Evolutionary conservation across 1,140 invertebrate genomes (phyloP).

Genomic region (Berghia stephanieae): DNA sequence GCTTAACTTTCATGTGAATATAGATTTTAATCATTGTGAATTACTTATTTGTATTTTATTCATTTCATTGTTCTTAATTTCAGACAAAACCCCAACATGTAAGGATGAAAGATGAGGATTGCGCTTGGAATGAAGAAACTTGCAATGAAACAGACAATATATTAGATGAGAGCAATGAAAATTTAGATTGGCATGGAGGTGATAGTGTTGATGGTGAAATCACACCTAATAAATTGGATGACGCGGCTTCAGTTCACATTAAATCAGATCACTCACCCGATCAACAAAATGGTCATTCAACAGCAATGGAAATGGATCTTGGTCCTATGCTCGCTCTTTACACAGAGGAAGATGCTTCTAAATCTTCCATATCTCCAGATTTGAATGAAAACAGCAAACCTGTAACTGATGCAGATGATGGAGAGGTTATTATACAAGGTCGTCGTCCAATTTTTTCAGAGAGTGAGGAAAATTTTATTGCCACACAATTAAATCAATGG

Average conservation of each 20-base stretch:
- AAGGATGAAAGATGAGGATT: conserved; percentile 24
- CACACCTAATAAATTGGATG: neutral
- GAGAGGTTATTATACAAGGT: conserved; percentile 32
- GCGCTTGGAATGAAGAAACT: neutral
- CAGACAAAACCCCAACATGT: conserved; percentile 34
- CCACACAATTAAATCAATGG: conserved; percentile 29
- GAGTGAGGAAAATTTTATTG: conserved; percentile 25
- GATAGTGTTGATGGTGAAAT: conserved; percentile 28
- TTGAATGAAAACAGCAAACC: too few species aligned
- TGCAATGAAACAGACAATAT: too few species aligned
- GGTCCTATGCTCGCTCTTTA: conserved; percentile 27
- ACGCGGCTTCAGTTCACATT: neutral
- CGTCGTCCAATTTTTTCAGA: conserved; percentile 30
- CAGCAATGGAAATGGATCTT: conserved; percentile 23
- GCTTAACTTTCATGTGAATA: too few species aligned
- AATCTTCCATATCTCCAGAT: too few species aligned
- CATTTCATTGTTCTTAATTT: too few species aligned
- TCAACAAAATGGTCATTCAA: conserved; percentile 10
- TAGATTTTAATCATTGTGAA: too few species aligned
- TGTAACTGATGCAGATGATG: conserved; percentile 11
- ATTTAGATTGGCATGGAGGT: conserved; percentile 23
- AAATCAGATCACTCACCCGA: neutral
- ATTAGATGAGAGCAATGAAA: neutral
- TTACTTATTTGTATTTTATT: too few species aligned
- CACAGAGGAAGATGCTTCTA: conserved; percentile 15